Evolutionary conservation across 23 tunicate species (phyloP), one percentile per base, ranked within the genome.

Genomic region (Halocynthia roretzi): DNA sequence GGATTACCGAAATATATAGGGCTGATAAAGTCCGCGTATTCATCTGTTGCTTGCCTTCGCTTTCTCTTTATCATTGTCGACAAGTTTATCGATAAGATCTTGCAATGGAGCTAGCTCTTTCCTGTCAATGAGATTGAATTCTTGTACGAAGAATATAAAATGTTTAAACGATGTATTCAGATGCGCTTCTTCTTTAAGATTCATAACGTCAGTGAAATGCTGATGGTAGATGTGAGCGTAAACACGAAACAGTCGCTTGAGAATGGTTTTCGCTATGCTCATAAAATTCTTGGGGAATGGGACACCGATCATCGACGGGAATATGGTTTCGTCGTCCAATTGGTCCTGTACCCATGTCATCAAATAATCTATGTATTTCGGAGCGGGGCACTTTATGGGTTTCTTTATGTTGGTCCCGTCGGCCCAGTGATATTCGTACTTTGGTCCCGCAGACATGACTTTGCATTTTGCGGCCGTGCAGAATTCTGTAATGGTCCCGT

Each of bases 281-380:
- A 88, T 72, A 75, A 94, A 94, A 64, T 87, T 87, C 73, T 88
- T 88, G 10, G 99, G 81, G 72, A 94, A 94, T 5, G 99, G 99
- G 15, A 87, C 92, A 0, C 95, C 95, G 68, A 94, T 93, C 52
- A 87, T 83, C 7, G 96, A 88, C 2, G 99, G 99, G 65, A 94
- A 94, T 7, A 94, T 56, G 12, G 80, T 83, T 65, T 94, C 99
- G 76, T 94, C 81, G 56, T 94, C 99, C 48, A 94, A 87, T 51
- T 87, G 95, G 67, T 85, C 85, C 68, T 94, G 94, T 5, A 94
- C 94, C 99, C 99, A 94, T 6, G 99, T 88, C 99, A 94, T 94
- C 82, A 94, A 57, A 58, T 88, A 85, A 74, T 94, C 99, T 58
- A 94, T 84, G 77, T 94, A 94, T 57, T 82, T 70, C 15, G 95